phyloP scores from a whole-genome alignment of 2,797 vertebrate genomes.

The Macropodus opercularis region DNA sequence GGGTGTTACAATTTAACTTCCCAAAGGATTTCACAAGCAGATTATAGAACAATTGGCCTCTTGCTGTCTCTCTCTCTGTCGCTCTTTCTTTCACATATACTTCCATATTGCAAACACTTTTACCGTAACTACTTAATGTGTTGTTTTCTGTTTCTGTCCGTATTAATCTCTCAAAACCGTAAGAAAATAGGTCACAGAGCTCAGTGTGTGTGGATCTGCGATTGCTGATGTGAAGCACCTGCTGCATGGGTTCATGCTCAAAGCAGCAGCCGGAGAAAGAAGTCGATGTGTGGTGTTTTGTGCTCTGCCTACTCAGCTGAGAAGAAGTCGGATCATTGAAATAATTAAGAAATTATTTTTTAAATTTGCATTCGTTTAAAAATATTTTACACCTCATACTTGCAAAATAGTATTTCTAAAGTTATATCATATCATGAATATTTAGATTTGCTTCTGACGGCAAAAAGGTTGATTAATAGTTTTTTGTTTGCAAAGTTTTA shows the following conservation, averaged over 20 bases:
- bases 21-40: constrained; percentile 48
- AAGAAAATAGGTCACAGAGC: constrained; percentile 19
- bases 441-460: too few species aligned
- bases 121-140: constrained; percentile 9
- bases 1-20: constrained; percentile 64
- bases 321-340: too few species aligned
- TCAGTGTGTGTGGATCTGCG: neutral
- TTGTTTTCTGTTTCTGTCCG: constrained; percentile 36
- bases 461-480: too few species aligned
- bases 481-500: neutral
- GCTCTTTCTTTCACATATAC: neutral
- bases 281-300: constrained; percentile 27
- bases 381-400: neutral
- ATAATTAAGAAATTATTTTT: too few species aligned
- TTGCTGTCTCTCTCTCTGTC: neutral
- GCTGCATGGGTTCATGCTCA: constrained; percentile 5
- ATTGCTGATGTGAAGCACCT: constrained; percentile 14
- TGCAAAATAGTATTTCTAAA: neutral
- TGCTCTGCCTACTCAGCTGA: constrained; percentile 31
- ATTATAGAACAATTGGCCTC: constrained; percentile 54
- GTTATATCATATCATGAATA: neutral
- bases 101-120: neutral
- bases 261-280: constrained; percentile 36
- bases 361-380: too few species aligned
- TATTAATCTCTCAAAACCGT: constrained; percentile 32